phyloP scores from a whole-genome alignment of 2,888 invertebrate species.

The Erebia aethiops region DNA sequence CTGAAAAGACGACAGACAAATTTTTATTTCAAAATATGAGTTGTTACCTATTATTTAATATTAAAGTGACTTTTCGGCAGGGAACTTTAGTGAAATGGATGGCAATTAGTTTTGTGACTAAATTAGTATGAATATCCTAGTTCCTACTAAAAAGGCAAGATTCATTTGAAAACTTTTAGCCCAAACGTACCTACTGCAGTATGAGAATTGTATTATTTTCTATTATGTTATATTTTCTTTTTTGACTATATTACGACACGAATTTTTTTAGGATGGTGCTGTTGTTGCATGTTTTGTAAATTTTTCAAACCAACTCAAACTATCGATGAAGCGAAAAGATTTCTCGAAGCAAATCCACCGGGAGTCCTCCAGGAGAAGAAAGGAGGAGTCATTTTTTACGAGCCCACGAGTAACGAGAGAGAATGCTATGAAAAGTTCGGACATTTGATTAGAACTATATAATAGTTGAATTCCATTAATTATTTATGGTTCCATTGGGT shows the following conservation, averaged over 20 bases:
- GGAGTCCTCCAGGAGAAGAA: constrained; percentile 73
- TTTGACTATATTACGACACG: not conserved
- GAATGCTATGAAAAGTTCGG: constrained; percentile 82
- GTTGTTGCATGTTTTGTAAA: constrained; percentile 82
- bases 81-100: too few relatives aligned
- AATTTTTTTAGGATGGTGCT: constrained; percentile 83
- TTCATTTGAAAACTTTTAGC: too few relatives aligned
- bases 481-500: too few relatives aligned
- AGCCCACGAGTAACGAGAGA: constrained; percentile 81
- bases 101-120: too few relatives aligned
- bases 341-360: constrained; percentile 81
- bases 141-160: too few relatives aligned
- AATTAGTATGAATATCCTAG: too few relatives aligned
- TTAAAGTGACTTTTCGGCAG: too few relatives aligned
- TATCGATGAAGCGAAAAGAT: constrained; percentile 81
- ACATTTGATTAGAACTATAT: constrained; percentile 80
- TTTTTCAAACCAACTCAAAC: constrained; percentile 80
- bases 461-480: constrained; percentile 40
- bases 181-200: too few relatives aligned
- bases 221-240: not conserved
- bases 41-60: too few relatives aligned
- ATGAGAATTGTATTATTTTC: too few relatives aligned
- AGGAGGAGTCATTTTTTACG: constrained; percentile 64
- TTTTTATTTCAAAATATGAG: too few relatives aligned
- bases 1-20: too few relatives aligned